Percentiles rank a stretch among this genome's conserved stretches.
These are phyloP conservation scores for Pica pica DNA, from an alignment of 2,113 vertebrate species.

Conservation along the genomic window DNA sequence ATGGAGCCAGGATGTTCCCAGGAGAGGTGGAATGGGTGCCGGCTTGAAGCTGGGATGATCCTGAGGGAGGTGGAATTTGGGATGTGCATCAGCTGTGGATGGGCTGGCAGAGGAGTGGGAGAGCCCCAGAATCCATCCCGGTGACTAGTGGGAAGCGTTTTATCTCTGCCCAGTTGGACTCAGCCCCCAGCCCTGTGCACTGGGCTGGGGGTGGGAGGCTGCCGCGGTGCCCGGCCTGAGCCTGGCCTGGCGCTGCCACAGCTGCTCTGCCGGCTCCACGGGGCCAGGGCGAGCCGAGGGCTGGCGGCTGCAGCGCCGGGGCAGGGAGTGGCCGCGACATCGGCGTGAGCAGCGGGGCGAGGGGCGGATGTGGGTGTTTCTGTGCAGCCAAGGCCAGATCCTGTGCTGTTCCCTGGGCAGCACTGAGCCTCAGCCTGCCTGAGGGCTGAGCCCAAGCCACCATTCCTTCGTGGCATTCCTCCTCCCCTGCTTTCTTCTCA, in stretches of 20 bases:
- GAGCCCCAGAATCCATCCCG: rapidly evolving
- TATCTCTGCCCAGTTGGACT: background rate
- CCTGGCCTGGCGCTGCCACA: background rate
- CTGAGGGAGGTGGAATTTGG: background rate
- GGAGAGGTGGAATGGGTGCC: background rate
- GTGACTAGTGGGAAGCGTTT: background rate
- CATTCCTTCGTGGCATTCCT: background rate
- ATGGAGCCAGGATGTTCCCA: background rate
- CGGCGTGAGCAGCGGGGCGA: rapidly evolving
- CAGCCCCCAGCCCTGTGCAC: rapidly evolving
- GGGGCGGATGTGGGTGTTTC: background rate
- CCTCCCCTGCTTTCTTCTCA: background rate
- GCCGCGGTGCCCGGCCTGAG: rapidly evolving
- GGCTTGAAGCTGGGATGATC: rapidly evolving
- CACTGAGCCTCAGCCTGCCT: background rate
- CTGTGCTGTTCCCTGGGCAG: rapidly evolving
- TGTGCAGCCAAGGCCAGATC: background rate
- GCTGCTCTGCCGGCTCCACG: rapidly evolving
- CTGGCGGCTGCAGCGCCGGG: rapidly evolving
- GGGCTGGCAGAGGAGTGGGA: background rate
- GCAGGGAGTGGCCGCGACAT: background rate
- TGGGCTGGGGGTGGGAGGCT: background rate
- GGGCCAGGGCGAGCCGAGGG: rapidly evolving
- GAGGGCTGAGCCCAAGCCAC: background rate
- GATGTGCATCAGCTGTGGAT: background rate